Base-by-base conservation (phyloP, 2,113 vertebrate genomes). In the Micronisus gabar region DNA sequence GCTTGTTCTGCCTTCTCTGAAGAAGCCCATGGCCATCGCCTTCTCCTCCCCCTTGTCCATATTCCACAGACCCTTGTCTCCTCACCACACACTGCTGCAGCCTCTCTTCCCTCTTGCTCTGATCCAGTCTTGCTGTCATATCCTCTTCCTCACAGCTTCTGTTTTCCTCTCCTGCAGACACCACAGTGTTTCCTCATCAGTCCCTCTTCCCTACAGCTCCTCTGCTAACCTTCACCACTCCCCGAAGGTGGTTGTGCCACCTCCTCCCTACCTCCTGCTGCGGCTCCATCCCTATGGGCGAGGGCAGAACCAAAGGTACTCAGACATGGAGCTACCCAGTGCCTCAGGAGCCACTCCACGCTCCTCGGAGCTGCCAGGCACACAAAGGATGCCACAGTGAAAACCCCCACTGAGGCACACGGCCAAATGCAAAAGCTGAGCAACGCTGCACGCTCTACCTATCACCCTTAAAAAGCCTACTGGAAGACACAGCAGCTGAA, bases 241-340 rank as follows among this genome's bases (percentile, higher is more conserved):
- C 34, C 22, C 3, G 1, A 36, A 48, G 11, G 27, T 7, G 11
- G 15, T 7, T 36, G n/a, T 38, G 18, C 18, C 80, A 59, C 30
- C 58, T 21, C 23, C 43, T 38, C 52, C 18, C 6, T 18, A 5
- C 10, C 7, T 40, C 36, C 19, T 53, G n/a, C 61, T 43, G 30
- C 15, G 1, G 4, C 30, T 62, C 67, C 6, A 10, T 19, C 34
- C 7, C 1, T 2, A 3, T 0, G 5, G 18, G 19, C 0, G 0
- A 58, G 22, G 3, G 15, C 25, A 58, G 48, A 41, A 80, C 9
- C 27, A 41, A 26, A 74, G 9, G 32, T 17, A 21, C 11, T 5
- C 19, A 1, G 26, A 2, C 1, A 43, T 0, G 5, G 58, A 72
- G 27, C 6, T 13, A 25, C 4, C 18, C 21, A 16, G 45, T 61